A percentile compares a stretch with the other conserved stretches of the same genome.
These are phyloP conservation scores for Melanerpes aurifrons DNA, from an alignment of 2,113 vertebrate species.

Conservation along the genomic window DNA sequence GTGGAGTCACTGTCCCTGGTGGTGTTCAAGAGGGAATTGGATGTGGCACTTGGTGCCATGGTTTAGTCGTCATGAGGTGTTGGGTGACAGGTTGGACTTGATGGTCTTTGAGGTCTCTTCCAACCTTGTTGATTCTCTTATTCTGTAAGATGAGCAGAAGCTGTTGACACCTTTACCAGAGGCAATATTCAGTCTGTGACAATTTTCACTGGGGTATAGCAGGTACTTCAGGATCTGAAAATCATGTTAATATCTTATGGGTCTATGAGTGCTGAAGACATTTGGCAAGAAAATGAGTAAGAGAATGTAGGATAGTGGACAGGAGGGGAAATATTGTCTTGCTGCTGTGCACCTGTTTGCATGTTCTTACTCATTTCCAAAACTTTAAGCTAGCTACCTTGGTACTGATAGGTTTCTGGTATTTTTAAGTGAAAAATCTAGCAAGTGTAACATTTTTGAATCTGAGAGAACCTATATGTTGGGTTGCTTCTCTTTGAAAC, in stretches of 20 bases:
- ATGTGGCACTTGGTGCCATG: too few relatives aligned
- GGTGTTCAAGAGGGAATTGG: too few relatives aligned
- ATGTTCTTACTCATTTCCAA: neutral
- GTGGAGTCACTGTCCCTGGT: too few relatives aligned
- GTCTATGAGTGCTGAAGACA: neutral
- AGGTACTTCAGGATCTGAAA: neutral
- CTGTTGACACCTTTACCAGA: conserved; percentile 9
- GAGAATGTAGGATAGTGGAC: fast-evolving
- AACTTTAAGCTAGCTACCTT: neutral
- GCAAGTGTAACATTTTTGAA: neutral
- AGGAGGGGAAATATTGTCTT: neutral
- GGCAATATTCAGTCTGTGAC: neutral
- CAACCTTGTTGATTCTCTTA: too few relatives aligned
- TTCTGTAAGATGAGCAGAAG: neutral
- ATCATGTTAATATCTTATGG: neutral
- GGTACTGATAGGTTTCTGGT: neutral
- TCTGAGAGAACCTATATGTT: neutral
- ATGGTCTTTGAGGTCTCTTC: too few relatives aligned
- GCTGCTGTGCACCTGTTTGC: neutral
- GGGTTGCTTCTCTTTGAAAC: neutral
- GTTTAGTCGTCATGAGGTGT: too few relatives aligned
- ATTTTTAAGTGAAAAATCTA: neutral
- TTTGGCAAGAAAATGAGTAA: neutral
- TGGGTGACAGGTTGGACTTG: too few relatives aligned
- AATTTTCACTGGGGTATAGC: neutral